phyloP scores from a whole-genome alignment of 2,888 invertebrate species.

The Quadroppia sp. region DNA sequence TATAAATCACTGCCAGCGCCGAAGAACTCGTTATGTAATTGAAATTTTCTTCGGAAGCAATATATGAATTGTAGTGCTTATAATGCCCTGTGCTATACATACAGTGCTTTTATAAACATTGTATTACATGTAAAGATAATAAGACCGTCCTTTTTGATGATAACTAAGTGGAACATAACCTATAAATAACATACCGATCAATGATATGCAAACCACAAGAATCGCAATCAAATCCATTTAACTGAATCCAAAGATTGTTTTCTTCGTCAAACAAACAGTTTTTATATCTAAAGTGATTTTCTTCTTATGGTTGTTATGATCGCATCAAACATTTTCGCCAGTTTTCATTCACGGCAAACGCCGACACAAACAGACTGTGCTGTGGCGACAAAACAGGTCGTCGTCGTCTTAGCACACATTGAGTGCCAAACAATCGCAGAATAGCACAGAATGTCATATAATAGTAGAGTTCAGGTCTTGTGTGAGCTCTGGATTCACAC shows the following conservation, averaged over 20 bases:
- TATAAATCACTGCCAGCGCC: conserved; percentile 13
- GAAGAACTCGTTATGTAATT: conserved; percentile 21
- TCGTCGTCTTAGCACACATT: conserved; percentile 3
- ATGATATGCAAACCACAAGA: conserved; percentile 7
- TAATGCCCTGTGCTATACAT: background rate
- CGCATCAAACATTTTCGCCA: background rate
- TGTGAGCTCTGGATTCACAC: background rate
- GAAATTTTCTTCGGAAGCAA: conserved; percentile 28
- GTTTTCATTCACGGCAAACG: background rate
- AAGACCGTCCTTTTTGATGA: too few relatives aligned
- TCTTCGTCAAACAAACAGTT: background rate
- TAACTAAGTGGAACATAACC: background rate
- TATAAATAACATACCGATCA: conserved; percentile 3
- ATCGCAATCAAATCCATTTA: conserved; percentile 17
- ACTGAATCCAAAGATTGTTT: background rate
- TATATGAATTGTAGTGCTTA: background rate
- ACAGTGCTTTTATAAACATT: too few relatives aligned
- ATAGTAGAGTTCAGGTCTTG: conserved; percentile 8
- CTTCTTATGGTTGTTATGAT: background rate
- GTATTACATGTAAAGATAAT: too few relatives aligned
- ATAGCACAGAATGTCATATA: too few relatives aligned
- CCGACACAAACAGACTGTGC: background rate
- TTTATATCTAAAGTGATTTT: background rate
- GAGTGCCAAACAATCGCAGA: background rate
- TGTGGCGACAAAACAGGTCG: background rate